These are phyloP conservation scores for Gorsachius goisagi DNA, from an alignment of 2,113 vertebrate genomes.

Conservation along the genomic window DNA sequence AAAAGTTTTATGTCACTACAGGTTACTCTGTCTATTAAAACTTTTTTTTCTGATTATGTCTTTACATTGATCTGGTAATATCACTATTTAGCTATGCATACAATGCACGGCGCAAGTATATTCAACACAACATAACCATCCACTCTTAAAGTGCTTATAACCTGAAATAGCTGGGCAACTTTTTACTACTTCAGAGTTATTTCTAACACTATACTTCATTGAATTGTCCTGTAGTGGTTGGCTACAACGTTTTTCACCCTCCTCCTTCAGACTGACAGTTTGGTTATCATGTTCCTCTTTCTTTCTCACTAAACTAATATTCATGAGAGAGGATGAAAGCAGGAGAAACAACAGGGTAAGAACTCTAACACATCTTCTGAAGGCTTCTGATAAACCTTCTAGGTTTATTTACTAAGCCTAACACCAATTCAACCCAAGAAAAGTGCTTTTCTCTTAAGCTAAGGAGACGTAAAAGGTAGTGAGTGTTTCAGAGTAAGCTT, in stretches of 20 bases:
- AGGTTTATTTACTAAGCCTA: not conserved
- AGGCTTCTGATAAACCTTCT: not conserved
- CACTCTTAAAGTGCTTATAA: not conserved
- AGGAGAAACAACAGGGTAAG: not conserved
- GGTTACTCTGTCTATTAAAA: conserved; percentile 1
- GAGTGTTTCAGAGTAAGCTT: not conserved
- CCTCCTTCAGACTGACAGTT: not conserved
- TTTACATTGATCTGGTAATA: not conserved
- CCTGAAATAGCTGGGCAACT: not conserved
- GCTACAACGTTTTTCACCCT: not conserved
- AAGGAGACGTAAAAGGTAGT: not conserved
- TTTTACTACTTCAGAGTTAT: not conserved
- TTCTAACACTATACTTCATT: not conserved
- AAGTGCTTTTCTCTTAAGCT: not conserved
- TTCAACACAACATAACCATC: not conserved
- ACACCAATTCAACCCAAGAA: not conserved
- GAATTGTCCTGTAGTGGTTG: not conserved
- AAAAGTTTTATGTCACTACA: conserved; percentile 20
- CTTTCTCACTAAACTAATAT: not conserved
- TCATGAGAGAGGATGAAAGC: not conserved
- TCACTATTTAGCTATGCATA: not conserved
- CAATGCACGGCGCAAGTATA: not conserved
- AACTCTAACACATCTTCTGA: not conserved
- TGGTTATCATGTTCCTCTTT: not conserved
- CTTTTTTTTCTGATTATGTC: not conserved